These are phyloP conservation scores for Chrysolina haemoptera DNA, from an alignment of 2,888 invertebrate genomes.

Conservation along the genomic window DNA sequence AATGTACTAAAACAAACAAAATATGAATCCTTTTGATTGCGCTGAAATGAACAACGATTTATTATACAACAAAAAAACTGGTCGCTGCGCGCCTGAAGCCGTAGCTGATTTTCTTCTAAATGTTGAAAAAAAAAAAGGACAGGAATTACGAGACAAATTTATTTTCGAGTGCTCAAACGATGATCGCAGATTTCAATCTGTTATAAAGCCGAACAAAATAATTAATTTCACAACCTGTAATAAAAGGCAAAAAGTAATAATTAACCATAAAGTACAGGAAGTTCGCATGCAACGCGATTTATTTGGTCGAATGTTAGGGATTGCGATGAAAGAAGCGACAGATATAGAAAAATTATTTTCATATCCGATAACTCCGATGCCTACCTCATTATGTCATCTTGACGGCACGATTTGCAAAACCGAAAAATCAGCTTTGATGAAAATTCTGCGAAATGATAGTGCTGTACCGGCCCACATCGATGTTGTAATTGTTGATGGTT, in stretches of 20 bases:
- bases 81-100: conserved; percentile 31
- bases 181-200: conserved; percentile 31
- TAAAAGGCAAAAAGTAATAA: conserved; percentile 28
- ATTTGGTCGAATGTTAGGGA: conserved; percentile 34
- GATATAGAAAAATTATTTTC: conserved; percentile 38
- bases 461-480: conserved; percentile 33
- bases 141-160: conserved; percentile 31
- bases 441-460: conserved; percentile 38
- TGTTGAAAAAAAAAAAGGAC: conserved; percentile 36
- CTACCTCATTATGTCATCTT: conserved; percentile 40
- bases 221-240: conserved; percentile 31
- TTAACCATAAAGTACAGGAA: conserved; percentile 33
- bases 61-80: conserved; percentile 39
- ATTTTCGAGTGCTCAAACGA: conserved; percentile 34
- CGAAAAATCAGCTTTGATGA: conserved; percentile 39
- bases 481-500: conserved; percentile 38
- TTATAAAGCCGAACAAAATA: conserved; percentile 34
- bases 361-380: conserved; percentile 37
- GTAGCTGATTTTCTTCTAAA: conserved; percentile 40
- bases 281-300: conserved; percentile 38
- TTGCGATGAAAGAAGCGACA: conserved; percentile 30
- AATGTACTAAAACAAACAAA: conserved; percentile 28
- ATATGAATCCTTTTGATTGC: conserved; percentile 38
- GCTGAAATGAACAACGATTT: conserved; percentile 25
- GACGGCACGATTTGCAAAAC: conserved; percentile 42